Evolutionary conservation across 2,113 vertebrate genomes (phyloP).

Genomic region (Plestiodon gilberti): DNA sequence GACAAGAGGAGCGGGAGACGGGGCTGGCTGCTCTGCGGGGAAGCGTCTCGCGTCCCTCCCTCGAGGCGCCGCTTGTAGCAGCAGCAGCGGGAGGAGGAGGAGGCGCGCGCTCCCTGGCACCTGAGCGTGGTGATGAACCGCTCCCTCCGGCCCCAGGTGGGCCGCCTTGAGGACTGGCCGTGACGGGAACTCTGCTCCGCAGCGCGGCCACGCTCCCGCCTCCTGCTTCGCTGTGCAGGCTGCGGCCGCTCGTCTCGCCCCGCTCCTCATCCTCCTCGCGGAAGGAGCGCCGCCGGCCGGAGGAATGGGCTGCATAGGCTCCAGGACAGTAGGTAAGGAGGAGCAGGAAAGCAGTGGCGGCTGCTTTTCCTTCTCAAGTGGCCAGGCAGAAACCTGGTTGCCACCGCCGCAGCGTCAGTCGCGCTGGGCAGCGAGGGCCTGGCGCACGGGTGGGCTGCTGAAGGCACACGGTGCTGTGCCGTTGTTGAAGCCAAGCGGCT

Average conservation of each 20-base stretch:
- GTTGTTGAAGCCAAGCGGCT: not conserved
- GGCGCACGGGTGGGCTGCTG: not conserved
- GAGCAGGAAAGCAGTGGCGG: constrained; percentile 4
- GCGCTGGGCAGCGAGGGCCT: constrained; percentile 12
- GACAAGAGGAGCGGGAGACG: constrained; percentile 34
- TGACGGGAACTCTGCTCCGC: constrained; percentile 35
- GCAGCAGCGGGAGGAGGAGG: not conserved
- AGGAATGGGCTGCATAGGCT: constrained; percentile 84
- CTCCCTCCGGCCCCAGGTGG: constrained; percentile 37
- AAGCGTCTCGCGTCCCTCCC: not conserved
- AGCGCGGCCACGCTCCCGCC: constrained; percentile 19
- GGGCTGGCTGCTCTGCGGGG: constrained; percentile 15
- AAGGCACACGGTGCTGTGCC: not conserved
- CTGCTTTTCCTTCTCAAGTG: constrained; percentile 11
- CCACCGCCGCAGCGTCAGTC: constrained; percentile 3
- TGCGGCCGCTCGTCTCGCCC: not conserved
- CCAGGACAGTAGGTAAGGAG: constrained; percentile 81
- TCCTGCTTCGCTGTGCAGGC: not conserved
- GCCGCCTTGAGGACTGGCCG: constrained; percentile 60
- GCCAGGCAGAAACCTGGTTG: not conserved
- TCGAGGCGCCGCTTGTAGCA: not conserved
- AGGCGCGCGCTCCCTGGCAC: constrained; percentile 39
- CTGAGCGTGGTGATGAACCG: constrained; percentile 41
- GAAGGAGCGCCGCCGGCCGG: constrained; percentile 52
- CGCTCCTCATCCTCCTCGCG: constrained; percentile 35